Percentiles rank a stretch among this genome's conserved stretches.
Evolutionary conservation across 1,140 invertebrate species (phyloP).

Genomic region (Ladona fulva): DNA sequence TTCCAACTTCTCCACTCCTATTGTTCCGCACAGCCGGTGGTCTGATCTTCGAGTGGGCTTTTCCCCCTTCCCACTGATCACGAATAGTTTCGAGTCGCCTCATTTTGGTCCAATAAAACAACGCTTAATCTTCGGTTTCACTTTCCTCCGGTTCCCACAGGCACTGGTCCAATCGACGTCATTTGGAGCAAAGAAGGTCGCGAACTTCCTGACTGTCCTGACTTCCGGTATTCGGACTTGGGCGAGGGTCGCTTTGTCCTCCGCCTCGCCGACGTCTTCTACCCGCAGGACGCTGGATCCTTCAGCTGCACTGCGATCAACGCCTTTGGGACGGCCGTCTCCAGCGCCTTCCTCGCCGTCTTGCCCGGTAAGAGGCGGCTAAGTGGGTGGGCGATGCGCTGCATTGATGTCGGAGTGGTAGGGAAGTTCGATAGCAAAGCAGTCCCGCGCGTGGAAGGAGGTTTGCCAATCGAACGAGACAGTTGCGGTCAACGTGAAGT

Average conservation of each 20-base stretch:
- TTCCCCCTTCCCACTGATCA: too few relatives aligned
- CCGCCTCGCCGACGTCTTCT: constrained; percentile 51
- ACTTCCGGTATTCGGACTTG: constrained; percentile 50
- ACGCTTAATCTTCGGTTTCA: too few relatives aligned
- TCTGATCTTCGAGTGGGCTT: too few relatives aligned
- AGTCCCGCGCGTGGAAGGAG: not conserved
- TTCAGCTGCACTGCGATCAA: constrained; percentile 60
- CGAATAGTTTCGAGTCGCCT: too few relatives aligned
- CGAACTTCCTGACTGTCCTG: constrained; percentile 54
- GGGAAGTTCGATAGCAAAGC: too few relatives aligned
- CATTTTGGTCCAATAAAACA: too few relatives aligned
- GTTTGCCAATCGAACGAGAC: not conserved
- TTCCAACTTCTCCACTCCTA: too few relatives aligned
- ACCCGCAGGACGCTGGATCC: constrained; percentile 54
- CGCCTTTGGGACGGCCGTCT: constrained; percentile 45
- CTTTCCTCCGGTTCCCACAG: constrained; percentile 39
- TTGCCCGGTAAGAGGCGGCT: constrained; percentile 35
- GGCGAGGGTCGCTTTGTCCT: constrained; percentile 51
- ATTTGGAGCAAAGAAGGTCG: constrained; percentile 61
- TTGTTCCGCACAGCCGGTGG: too few relatives aligned
- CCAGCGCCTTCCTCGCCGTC: constrained; percentile 43
- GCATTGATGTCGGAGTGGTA: too few relatives aligned
- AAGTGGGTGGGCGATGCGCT: too few relatives aligned
- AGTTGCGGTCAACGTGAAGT: not conserved
- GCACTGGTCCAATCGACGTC: constrained; percentile 52